phyloP scores from a whole-genome alignment of 2,113 vertebrate species.

The Romanogobio albipinnatus region DNA sequence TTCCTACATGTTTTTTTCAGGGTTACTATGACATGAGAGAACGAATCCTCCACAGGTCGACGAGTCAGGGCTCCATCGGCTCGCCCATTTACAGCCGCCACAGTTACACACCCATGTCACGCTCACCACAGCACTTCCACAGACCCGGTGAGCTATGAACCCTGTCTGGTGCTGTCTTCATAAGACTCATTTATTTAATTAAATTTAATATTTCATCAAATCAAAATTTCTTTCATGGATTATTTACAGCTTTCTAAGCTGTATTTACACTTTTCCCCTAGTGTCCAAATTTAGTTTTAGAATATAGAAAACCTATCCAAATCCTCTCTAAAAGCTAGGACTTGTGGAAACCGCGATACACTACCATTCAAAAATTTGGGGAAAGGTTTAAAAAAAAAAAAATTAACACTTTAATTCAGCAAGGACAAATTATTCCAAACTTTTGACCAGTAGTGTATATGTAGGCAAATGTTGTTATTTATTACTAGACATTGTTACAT shows the following conservation, averaged over 20 bases:
- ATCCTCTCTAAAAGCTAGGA: not conserved
- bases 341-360: no score
- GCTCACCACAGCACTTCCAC: slow-evolving; percentile 98
- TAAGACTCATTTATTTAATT: no score
- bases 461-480: no score
- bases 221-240: slow-evolving; percentile 9
- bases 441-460: no score
- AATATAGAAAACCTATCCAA: not conserved
- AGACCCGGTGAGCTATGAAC: slow-evolving; percentile 86
- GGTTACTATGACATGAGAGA: slow-evolving; percentile 85
- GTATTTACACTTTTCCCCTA: not conserved
- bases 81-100: slow-evolving; percentile 85
- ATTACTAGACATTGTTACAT: no score
- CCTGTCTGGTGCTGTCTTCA: not conserved
- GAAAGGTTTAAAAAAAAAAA: no score
- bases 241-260: not conserved
- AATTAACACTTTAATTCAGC: no score
- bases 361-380: no score
- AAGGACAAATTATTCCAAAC: no score
- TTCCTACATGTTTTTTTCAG: slow-evolving; percentile 64
- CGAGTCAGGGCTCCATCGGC: slow-evolving; percentile 87
- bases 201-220: slow-evolving; percentile 32
- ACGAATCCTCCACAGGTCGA: slow-evolving; percentile 84
- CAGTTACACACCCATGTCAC: slow-evolving; percentile 88
- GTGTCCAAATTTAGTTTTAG: not conserved